Evolutionary conservation across 1,140 invertebrate genomes (phyloP).

Genomic region (Marisa cornuarietis): DNA sequence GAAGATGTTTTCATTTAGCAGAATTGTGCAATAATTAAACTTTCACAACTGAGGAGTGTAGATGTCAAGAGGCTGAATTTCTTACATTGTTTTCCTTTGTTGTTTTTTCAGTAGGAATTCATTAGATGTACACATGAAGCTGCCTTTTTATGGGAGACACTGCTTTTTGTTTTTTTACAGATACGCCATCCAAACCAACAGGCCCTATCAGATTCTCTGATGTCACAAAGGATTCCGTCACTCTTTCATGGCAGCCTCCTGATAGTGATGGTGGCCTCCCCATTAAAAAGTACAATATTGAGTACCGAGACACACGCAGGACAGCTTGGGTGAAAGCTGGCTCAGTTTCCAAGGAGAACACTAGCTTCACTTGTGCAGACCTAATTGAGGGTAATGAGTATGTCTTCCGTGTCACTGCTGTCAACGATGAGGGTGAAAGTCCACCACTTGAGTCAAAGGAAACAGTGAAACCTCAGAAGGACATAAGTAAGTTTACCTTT

Average conservation of each 20-base stretch:
- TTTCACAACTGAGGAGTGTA: too few species aligned
- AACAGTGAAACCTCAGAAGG: constrained; percentile 42
- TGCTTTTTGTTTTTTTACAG: constrained; percentile 67
- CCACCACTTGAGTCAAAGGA: constrained; percentile 85
- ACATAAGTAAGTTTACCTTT: neutral
- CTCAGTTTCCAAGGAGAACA: constrained; percentile 42
- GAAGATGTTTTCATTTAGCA: too few species aligned
- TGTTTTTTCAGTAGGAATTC: too few species aligned
- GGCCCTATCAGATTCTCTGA: constrained; percentile 80
- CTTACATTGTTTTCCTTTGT: too few species aligned
- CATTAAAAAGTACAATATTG: constrained; percentile 93
- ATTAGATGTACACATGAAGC: too few species aligned
- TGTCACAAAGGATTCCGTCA: constrained; percentile 95
- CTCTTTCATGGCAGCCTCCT: constrained; percentile 90
- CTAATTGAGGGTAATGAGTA: constrained; percentile 94
- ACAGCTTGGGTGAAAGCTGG: constrained; percentile 86
- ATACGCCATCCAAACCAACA: constrained; percentile 89
- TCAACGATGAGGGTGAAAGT: constrained; percentile 93
- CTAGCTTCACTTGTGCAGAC: constrained; percentile 75
- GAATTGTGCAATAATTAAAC: too few species aligned
- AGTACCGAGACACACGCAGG: constrained; percentile 92
- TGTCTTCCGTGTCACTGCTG: constrained; percentile 93
- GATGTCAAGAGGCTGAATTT: too few species aligned
- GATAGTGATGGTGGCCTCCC: constrained; percentile 90
- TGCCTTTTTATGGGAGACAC: neutral